These are phyloP conservation scores for Cartodere bifasciata DNA, from an alignment of 2,888 invertebrate genomes.

Conservation along the genomic window DNA sequence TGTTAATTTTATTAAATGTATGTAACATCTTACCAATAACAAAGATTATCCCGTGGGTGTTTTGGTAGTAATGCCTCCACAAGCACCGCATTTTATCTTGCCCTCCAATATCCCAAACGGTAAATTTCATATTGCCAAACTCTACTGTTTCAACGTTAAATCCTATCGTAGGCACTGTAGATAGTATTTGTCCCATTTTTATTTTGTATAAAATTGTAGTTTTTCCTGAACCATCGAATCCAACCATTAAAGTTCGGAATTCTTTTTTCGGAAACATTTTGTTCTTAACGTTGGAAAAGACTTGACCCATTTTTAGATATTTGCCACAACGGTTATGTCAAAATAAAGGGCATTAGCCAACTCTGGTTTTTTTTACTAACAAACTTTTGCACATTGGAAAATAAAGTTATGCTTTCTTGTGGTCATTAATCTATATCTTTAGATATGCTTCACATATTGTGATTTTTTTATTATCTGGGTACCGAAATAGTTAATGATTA, in stretches of 20 bases:
- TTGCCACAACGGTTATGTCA: too few species aligned
- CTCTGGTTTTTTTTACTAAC: too few species aligned
- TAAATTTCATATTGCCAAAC: slow-evolving; percentile 95
- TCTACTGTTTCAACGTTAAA: slow-evolving; percentile 98
- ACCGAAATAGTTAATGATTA: too few species aligned
- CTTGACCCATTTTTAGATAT: slow-evolving; percentile 15
- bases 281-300: slow-evolving; percentile 16
- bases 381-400: too few species aligned
- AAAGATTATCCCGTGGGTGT: slow-evolving; percentile 88
- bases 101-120: slow-evolving; percentile 97
- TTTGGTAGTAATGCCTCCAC: slow-evolving; percentile 96
- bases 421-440: too few species aligned
- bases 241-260: slow-evolving; percentile 42
- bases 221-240: slow-evolving; percentile 92
- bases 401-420: too few species aligned
- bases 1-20: too few species aligned
- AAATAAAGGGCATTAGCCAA: too few species aligned
- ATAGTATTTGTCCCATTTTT: slow-evolving; percentile 90
- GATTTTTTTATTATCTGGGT: too few species aligned
- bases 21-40: too few species aligned
- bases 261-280: slow-evolving; percentile 19
- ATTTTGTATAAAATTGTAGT: slow-evolving; percentile 92
- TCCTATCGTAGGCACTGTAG: slow-evolving; percentile 93
- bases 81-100: slow-evolving; percentile 92
- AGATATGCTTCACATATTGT: too few species aligned